Conservation (phyloP, 1,140 invertebrate species). For the Steinernema feltiae region DNA sequence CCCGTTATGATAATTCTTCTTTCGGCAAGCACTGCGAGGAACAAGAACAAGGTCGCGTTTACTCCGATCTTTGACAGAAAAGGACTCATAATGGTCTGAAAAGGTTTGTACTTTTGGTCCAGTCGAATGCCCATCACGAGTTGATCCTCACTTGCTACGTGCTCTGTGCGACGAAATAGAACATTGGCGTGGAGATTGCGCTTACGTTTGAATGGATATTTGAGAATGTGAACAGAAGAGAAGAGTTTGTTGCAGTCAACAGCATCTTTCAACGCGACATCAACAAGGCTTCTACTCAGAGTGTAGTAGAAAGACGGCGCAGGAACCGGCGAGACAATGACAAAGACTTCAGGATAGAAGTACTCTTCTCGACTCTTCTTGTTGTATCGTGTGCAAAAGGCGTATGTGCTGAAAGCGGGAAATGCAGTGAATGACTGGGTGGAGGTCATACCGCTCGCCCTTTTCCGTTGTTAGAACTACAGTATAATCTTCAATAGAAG, state of each 20-base stretch:
- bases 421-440: neutral
- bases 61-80: neutral
- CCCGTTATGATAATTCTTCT: neutral
- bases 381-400: neutral
- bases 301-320: neutral
- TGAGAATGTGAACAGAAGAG: neutral
- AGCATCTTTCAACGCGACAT: neutral
- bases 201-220: neutral
- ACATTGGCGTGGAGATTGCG: neutral
- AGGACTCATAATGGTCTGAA: neutral
- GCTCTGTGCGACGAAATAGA: neutral
- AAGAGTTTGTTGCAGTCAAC: constrained; percentile 6
- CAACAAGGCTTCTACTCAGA: neutral
- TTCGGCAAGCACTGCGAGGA: neutral
- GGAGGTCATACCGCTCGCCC: neutral
- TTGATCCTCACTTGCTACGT: neutral
- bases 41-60: neutral
- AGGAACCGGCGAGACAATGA: neutral
- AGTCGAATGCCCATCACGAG: neutral
- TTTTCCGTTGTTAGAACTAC: neutral
- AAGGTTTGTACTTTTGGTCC: neutral
- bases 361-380: neutral
- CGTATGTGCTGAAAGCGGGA: neutral
- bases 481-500: neutral
- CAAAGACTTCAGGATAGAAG: neutral